A percentile compares a stretch with the other conserved stretches of the same genome.
Conservation (phyloP, 2,888 invertebrate species). For the Polylopha cassiicola region DNA sequence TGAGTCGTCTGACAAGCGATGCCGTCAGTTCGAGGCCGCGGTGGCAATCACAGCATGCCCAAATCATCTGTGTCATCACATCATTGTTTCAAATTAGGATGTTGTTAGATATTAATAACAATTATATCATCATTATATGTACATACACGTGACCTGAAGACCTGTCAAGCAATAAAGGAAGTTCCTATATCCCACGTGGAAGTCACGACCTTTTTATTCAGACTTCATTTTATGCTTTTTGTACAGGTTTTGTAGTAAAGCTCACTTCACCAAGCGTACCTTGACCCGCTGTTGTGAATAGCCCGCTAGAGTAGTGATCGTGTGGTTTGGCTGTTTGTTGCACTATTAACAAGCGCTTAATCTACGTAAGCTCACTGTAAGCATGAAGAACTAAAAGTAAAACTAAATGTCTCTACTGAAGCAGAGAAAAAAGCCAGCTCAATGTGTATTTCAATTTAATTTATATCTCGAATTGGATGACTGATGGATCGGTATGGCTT, state of each 20-base stretch:
- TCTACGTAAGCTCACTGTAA: constrained; percentile 52
- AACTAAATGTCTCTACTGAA: constrained; percentile 54
- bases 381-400: constrained; percentile 49
- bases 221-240: constrained; percentile 44
- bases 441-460: constrained; percentile 32
- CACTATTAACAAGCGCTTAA: constrained; percentile 49
- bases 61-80: constrained; percentile 23
- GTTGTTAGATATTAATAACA: constrained; percentile 6
- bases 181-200: constrained; percentile 13
- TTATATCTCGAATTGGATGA: constrained; percentile 31
- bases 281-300: constrained; percentile 43
- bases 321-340: constrained; percentile 37
- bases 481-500: constrained; percentile 10
- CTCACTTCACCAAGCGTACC: constrained; percentile 56
- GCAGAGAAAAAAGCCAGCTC: constrained; percentile 61
- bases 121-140: constrained; percentile 13
- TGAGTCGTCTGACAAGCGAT: constrained; percentile 51
- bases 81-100: constrained; percentile 12
- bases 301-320: constrained; percentile 40
- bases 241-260: constrained; percentile 41
- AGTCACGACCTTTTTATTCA: constrained; percentile 26
- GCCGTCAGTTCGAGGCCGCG: constrained; percentile 34
- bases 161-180: constrained; percentile 26
- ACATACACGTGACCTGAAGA: constrained; percentile 26
- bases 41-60: constrained; percentile 24